Evolutionary conservation across 2,888 invertebrate species (phyloP).

Genomic region (Ferrisia virgata): DNA sequence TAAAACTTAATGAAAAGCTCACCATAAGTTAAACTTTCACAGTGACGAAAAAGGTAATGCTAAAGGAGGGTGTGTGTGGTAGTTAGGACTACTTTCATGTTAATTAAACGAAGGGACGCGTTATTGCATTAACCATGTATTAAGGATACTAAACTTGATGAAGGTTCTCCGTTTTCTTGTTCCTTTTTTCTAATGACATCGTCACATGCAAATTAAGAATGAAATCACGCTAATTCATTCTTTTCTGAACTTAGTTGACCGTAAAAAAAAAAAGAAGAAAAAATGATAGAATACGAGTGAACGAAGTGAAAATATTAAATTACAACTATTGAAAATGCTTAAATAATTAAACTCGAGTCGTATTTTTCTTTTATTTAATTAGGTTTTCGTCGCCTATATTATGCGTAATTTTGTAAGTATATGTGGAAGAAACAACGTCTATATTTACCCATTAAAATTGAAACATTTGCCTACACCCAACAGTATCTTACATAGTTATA

Average conservation of each 20-base stretch:
- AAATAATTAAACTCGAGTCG: background rate
- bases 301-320: background rate
- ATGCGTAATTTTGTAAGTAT: too few species aligned
- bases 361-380: too few species aligned
- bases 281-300: background rate
- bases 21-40: slow-evolving; percentile 27
- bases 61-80: background rate
- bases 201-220: slow-evolving; percentile 24
- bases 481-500: background rate
- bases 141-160: slow-evolving; percentile 25
- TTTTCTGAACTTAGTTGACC: background rate
- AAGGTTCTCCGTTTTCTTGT: background rate
- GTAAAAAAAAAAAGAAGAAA: background rate
- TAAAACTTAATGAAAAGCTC: slow-evolving; percentile 29
- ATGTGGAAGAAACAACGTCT: too few species aligned
- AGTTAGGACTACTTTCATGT: slow-evolving; percentile 25
- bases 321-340: background rate
- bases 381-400: too few species aligned
- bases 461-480: background rate
- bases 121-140: slow-evolving; percentile 29
- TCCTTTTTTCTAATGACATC: slow-evolving; percentile 16
- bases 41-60: slow-evolving; percentile 11
- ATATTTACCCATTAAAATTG: background rate
- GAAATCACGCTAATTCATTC: background rate
- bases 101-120: slow-evolving; percentile 25